These are phyloP conservation scores for Thunnus thynnus DNA, from an alignment of 2,113 vertebrate genomes.

Conservation along the genomic window DNA sequence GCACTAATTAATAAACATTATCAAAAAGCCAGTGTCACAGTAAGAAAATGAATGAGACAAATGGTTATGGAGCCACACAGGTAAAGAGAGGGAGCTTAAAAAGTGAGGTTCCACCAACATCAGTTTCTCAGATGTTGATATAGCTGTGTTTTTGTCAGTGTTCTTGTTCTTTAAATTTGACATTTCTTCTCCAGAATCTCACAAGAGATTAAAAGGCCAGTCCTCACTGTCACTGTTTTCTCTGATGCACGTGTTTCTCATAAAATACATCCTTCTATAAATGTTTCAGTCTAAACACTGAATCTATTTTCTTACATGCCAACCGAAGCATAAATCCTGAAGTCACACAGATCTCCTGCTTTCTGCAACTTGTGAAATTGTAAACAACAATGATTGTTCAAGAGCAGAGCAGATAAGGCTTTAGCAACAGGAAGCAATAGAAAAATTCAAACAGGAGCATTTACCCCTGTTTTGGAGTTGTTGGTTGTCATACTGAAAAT, in stretches of 20 bases:
- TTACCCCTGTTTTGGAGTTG: too few species aligned
- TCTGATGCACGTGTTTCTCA: background rate
- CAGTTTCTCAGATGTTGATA: background rate
- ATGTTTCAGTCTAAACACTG: background rate
- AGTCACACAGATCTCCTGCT: background rate
- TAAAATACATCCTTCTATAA: background rate
- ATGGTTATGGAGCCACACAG: background rate
- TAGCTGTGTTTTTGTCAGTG: background rate
- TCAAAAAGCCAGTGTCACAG: conserved; percentile 64
- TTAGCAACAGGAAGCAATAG: too few species aligned
- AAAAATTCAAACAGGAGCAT: too few species aligned
- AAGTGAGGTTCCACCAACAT: too few species aligned
- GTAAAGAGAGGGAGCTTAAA: background rate
- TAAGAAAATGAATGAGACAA: conserved; percentile 1
- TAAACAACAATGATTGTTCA: too few species aligned
- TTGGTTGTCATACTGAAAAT: too few species aligned
- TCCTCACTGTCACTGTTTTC: background rate
- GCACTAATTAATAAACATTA: conserved; percentile 60
- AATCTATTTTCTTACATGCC: background rate
- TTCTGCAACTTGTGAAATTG: background rate
- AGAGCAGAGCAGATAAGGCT: too few species aligned
- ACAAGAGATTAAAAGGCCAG: background rate
- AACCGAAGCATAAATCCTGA: background rate
- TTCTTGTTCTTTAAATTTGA: background rate
- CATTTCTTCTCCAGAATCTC: background rate